phyloP scores from a whole-genome alignment of 2,113 vertebrate genomes.

The Gopherus flavomarginatus region DNA sequence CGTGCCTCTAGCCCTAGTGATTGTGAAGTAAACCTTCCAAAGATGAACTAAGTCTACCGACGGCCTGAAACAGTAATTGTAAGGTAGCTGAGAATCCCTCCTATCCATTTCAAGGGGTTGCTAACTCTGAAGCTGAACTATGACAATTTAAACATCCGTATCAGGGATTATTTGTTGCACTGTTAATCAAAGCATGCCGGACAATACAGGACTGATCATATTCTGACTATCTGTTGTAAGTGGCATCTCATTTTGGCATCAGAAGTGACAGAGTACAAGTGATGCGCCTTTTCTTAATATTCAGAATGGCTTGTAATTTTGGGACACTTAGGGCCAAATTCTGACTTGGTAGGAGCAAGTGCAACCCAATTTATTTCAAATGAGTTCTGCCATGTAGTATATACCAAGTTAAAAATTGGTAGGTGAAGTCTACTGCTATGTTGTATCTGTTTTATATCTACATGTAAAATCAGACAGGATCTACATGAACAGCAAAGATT shows the following conservation, averaged over 20 bases:
- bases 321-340: accelerated
- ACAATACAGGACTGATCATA: background rate
- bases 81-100: background rate
- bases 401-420: background rate
- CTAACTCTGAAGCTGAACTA: background rate
- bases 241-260: background rate
- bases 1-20: background rate
- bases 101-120: background rate
- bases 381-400: background rate
- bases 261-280: background rate
- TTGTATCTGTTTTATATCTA: background rate
- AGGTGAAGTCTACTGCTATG: background rate
- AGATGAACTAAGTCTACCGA: background rate
- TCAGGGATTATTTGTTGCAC: background rate
- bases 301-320: background rate
- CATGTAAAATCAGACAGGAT: background rate
- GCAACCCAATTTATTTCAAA: background rate
- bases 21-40: background rate
- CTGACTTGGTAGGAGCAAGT: background rate
- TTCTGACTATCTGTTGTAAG: accelerated
- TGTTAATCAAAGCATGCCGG: background rate
- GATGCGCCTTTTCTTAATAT: background rate
- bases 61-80: background rate
- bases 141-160: background rate
- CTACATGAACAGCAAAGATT: background rate